Evolutionary conservation across 2,797 vertebrate genomes (phyloP).

Genomic region (Macrochelys suwanniensis): DNA sequence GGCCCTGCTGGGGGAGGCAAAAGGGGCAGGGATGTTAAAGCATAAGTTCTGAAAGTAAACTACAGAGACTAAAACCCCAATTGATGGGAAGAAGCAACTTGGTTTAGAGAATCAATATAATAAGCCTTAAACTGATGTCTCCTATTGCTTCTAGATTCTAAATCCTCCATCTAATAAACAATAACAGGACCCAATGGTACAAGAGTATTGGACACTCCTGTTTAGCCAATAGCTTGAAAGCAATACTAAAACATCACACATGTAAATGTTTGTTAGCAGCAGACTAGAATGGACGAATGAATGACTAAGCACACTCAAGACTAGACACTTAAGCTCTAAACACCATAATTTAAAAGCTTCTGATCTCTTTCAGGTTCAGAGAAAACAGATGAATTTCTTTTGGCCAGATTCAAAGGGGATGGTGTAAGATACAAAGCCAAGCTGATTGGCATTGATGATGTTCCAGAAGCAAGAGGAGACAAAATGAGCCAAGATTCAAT

Average conservation of each 20-base stretch:
- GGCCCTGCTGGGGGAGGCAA: too few species aligned
- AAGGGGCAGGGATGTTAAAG: too few species aligned
- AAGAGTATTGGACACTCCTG: background rate
- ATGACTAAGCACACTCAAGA: background rate
- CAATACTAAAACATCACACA: background rate
- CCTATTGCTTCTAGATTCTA: background rate
- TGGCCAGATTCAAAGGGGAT: constrained; percentile 94
- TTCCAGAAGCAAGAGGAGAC: constrained; percentile 94
- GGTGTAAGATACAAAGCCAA: constrained; percentile 97
- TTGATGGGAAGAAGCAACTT: too few species aligned
- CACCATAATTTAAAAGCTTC: background rate
- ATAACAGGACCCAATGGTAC: background rate
- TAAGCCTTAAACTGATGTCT: too few species aligned
- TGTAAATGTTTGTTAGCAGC: background rate
- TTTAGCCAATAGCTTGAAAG: background rate
- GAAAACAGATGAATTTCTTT: constrained; percentile 94
- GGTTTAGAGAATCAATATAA: too few species aligned
- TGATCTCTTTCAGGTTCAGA: constrained; percentile 83
- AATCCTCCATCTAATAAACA: background rate
- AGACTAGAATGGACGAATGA: background rate
- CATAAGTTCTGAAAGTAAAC: too few species aligned
- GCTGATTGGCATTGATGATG: constrained; percentile 95
- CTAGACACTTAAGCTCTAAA: background rate
- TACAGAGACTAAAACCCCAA: too few species aligned
- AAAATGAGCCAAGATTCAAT: constrained; percentile 99